phyloP scores from a whole-genome alignment of 2,797 vertebrate species.

The Argya squamiceps region DNA sequence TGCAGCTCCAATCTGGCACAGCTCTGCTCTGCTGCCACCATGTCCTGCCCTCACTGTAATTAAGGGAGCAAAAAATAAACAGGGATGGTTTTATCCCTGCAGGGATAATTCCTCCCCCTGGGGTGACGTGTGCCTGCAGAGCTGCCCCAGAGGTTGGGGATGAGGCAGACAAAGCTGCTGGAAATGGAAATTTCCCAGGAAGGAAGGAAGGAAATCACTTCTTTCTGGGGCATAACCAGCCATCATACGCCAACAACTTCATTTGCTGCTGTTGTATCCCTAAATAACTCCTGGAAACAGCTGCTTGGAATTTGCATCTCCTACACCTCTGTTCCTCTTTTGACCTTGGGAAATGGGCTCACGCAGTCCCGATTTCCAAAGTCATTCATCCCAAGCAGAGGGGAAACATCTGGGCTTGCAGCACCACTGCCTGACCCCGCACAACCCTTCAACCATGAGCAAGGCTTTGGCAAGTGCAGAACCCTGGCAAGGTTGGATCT shows the following conservation, averaged over 20 bases:
- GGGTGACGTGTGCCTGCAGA: neutral
- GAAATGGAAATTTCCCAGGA: conserved; percentile 25
- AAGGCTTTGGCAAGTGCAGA: neutral
- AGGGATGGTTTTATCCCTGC: neutral
- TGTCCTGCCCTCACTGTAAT: neutral
- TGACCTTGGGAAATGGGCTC: neutral
- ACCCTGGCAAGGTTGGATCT: fast-evolving
- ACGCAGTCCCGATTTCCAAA: neutral
- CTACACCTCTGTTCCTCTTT: conserved; percentile 4
- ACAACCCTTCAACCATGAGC: fast-evolving
- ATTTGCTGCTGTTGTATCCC: neutral
- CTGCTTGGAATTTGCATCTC: neutral
- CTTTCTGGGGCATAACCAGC: neutral
- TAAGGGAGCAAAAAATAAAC: neutral
- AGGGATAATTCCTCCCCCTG: neutral
- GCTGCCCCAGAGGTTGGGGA: neutral
- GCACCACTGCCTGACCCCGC: neutral
- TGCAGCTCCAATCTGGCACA: neutral
- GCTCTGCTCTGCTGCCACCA: fast-evolving
- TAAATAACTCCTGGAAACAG: conserved; percentile 4
- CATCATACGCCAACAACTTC: neutral
- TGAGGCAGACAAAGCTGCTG: neutral
- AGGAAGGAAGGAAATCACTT: neutral
- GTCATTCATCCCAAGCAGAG: neutral
- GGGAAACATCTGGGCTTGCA: neutral